Percentiles rank a stretch among this genome's conserved stretches.
These are phyloP conservation scores for Threskiornis aethiopicus DNA, from an alignment of 2,797 vertebrate species.

Conservation along the genomic window DNA sequence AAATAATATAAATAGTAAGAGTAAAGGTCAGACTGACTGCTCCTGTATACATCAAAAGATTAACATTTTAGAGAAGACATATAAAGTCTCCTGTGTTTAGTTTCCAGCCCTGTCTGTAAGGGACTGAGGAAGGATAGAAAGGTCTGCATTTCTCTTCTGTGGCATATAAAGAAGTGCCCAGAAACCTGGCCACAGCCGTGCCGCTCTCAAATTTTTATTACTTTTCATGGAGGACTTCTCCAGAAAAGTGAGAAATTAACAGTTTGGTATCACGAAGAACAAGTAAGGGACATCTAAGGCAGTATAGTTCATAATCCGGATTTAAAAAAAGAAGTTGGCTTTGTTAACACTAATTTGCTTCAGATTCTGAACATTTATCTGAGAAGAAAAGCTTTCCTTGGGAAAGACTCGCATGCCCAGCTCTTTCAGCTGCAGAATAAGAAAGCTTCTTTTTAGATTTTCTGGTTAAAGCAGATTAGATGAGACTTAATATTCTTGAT, in stretches of 20 bases:
- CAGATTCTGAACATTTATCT: background rate
- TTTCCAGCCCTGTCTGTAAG: background rate
- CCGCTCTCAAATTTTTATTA: fast-evolving
- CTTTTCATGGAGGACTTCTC: background rate
- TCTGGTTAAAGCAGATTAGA: constrained; percentile 47
- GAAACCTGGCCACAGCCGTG: fast-evolving
- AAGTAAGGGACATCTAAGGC: background rate
- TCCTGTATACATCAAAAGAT: background rate
- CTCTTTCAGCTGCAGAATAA: constrained; percentile 2
- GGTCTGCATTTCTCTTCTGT: background rate
- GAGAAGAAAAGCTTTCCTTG: background rate
- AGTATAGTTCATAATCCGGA: background rate
- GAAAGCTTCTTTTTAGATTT: background rate
- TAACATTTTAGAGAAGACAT: background rate
- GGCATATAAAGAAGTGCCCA: background rate
- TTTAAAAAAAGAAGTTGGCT: background rate
- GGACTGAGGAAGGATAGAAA: background rate
- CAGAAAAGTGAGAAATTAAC: background rate
- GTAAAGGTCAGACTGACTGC: background rate
- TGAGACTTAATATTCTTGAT: constrained; percentile 60
- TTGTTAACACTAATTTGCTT: background rate
- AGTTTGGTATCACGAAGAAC: background rate
- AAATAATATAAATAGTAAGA: background rate
- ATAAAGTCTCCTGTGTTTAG: fast-evolving
- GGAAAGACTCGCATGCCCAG: fast-evolving